These are phyloP conservation scores for Acromyrmex heyeri DNA, from an alignment of 1,140 invertebrate species.

Conservation along the genomic window DNA sequence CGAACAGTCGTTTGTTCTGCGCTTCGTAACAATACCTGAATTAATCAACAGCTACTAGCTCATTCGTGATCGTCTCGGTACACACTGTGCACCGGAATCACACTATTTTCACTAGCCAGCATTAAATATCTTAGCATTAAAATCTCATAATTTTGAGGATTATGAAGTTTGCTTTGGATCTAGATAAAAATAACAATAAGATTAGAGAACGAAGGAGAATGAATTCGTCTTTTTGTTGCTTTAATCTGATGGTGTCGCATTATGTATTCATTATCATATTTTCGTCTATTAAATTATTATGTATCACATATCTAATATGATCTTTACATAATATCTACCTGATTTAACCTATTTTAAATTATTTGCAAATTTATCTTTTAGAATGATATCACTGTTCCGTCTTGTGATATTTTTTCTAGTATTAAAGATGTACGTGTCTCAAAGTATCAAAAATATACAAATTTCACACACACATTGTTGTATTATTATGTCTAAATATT, in stretches of 20 bases:
- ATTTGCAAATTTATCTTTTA: background rate
- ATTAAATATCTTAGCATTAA: constrained; percentile 18
- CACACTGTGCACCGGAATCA: constrained; percentile 12
- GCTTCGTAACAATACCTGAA: constrained; percentile 65
- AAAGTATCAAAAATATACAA: background rate
- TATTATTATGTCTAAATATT: no score
- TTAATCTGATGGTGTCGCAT: background rate
- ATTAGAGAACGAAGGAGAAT: background rate
- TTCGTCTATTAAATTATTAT: constrained; percentile 19
- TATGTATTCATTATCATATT: background rate
- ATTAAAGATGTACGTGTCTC: background rate
- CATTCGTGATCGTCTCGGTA: constrained; percentile 21
- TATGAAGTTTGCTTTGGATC: background rate
- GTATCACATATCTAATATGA: background rate
- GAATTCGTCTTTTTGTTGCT: background rate
- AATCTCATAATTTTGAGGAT: background rate
- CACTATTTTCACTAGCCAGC: constrained; percentile 18
- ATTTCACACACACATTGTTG: no score
- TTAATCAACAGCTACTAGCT: constrained; percentile 39
- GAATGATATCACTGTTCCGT: background rate
- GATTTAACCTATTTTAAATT: constrained; percentile 4
- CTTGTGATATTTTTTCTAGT: background rate
- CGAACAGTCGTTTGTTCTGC: constrained; percentile 65
- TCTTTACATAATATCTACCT: background rate
- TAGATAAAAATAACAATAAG: constrained; percentile 5